Base-by-base conservation (phyloP, 2,888 invertebrate species). In the Mythimna vitellina region DNA sequence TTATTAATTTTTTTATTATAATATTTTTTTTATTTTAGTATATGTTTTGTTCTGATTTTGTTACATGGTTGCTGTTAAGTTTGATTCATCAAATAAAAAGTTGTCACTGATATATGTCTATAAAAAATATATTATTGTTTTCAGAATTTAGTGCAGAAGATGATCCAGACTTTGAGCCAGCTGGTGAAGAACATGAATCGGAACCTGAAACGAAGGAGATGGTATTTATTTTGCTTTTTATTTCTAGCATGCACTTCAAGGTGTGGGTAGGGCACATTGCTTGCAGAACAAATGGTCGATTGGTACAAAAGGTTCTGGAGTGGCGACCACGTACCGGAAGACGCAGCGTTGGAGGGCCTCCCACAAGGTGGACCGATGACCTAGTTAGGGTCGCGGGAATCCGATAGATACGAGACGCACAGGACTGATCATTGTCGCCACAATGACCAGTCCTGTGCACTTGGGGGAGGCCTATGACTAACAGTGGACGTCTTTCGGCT, bases 161-260 rank as follows among this genome's bases (percentile, higher is more conserved):
- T 72, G 96, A 96, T 68, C 93, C 93, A 0, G 95, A 95, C 77
- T 95, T 94, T 77, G 88, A 89, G 3, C 93, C 94, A 20, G 87
- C 80, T 10, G 73, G 46, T 10, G 90, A 81, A 20, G 82, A 82
- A 3, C 83, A 66, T 1, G 91, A 90, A 57, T 88, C 89, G 1
- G 92, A 91, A 3, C 77, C 85, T 5, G 93, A 93, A 58, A 76
- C 77, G 7, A 90, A 89, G 38, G 87, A 89, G 67, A 88, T 85
- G 67, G 81, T 84, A 79, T 12, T 54, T 42, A 29, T 29, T 12
- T 54, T 32, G 8, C 5, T 7, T 53, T 76, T 32, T 22, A 12
- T 56, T 22, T 20, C 20, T 51, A 20, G 46, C 38, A 20, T 32
- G 9, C 20, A 46, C 46, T 20, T 46, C 46, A 29, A 35, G 32